Percentiles rank a stretch among this genome's conserved stretches.
phyloP scores from a whole-genome alignment of 2,113 vertebrate species.

The Daubentonia madagascariensis region DNA sequence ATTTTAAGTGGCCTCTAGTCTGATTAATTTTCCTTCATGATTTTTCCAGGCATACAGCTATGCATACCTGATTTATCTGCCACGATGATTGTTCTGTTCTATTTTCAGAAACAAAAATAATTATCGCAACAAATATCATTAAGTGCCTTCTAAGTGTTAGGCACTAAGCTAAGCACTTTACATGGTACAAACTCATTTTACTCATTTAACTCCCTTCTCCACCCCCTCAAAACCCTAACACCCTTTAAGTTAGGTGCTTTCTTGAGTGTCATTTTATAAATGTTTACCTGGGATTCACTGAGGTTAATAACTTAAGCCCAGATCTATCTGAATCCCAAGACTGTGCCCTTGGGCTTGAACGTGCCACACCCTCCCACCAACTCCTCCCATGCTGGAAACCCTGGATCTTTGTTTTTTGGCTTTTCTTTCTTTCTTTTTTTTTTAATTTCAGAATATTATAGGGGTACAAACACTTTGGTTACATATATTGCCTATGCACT shows the following conservation, averaged over 20 bases:
- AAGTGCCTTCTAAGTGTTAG: not conserved
- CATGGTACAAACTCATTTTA: not conserved
- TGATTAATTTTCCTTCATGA: not conserved
- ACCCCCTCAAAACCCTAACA: fast-evolving
- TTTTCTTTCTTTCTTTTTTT: no score
- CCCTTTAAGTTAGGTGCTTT: not conserved
- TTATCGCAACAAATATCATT: not conserved
- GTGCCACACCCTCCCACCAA: not conserved
- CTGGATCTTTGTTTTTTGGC: not conserved
- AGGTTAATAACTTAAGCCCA: not conserved
- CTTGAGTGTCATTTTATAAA: not conserved
- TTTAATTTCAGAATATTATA: no score
- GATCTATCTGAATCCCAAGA: not conserved
- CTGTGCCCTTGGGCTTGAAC: not conserved
- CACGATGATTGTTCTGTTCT: not conserved
- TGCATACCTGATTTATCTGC: not conserved
- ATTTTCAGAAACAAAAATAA: not conserved
- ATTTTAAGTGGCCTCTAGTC: not conserved
- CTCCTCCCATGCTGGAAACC: not conserved
- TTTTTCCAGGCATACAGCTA: not conserved
- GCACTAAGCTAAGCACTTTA: not conserved
- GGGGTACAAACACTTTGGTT: no score
- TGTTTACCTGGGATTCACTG: not conserved
- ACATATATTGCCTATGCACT: no score
- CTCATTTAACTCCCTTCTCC: not conserved